Evolutionary conservation across 2,113 vertebrate genomes (phyloP).

Genomic region (Picathartes gymnocephalus): DNA sequence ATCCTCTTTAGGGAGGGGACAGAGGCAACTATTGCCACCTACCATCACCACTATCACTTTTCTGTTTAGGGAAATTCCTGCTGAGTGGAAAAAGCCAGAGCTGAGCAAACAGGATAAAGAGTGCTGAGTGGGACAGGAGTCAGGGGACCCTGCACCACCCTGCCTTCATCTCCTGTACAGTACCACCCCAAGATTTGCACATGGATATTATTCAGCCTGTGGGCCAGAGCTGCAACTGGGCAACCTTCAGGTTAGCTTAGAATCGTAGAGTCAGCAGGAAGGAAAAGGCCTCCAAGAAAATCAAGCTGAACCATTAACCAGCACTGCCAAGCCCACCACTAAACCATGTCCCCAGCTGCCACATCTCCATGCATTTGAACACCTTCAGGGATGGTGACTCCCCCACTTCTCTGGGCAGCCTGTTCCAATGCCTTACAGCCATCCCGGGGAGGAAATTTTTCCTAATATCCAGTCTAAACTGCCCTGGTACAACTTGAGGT

Average conservation of each 20-base stretch:
- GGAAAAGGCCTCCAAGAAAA: background rate
- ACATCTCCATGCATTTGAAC: background rate
- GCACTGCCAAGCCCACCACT: background rate
- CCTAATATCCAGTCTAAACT: background rate
- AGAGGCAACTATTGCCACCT: background rate
- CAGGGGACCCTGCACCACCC: background rate
- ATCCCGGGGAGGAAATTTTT: background rate
- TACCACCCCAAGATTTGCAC: background rate
- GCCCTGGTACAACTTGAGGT: accelerated
- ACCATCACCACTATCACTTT: background rate
- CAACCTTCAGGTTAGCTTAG: background rate
- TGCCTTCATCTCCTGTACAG: background rate
- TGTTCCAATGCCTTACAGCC: background rate
- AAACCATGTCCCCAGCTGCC: background rate
- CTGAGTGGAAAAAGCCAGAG: background rate
- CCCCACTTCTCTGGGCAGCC: background rate
- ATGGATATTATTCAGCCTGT: background rate
- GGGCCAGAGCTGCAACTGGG: background rate
- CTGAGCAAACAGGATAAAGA: background rate
- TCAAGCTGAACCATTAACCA: background rate
- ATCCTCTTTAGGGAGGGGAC: background rate
- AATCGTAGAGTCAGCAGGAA: background rate
- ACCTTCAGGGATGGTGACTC: background rate
- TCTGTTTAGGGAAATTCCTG: background rate
- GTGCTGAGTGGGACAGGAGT: background rate